Conservation (phyloP, 2,797 vertebrate species). For the Todus mexicanus region DNA sequence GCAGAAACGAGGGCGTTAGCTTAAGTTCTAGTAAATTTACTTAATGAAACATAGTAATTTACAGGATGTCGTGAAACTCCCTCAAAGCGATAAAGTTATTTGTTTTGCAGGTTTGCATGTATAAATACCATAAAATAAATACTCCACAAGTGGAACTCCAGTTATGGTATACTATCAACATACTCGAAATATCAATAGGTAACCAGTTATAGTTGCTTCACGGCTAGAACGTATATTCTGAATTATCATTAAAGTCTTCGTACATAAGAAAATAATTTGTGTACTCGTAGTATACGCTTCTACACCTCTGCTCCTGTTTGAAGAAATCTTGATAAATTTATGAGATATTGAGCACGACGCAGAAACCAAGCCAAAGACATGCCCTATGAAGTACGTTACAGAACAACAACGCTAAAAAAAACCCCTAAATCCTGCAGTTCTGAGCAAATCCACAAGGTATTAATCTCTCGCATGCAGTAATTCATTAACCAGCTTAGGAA, state of each 20-base stretch:
- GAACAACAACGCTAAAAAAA: too few species aligned
- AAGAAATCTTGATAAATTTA: background rate
- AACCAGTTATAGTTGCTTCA: background rate
- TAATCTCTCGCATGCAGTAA: background rate
- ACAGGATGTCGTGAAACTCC: background rate
- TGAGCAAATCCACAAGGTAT: background rate
- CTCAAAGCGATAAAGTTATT: background rate
- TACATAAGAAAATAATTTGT: background rate
- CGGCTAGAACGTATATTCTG: background rate
- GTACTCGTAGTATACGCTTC: background rate
- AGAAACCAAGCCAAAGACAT: background rate
- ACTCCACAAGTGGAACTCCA: background rate
- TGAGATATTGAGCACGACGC: background rate
- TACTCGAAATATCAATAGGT: background rate
- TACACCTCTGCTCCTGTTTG: background rate
- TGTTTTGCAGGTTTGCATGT: background rate
- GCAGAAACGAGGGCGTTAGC: background rate
- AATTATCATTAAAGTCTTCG: background rate
- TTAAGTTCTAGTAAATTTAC: background rate
- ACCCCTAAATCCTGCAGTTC: background rate
- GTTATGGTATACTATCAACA: background rate
- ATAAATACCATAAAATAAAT: background rate
- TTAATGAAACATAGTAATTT: background rate
- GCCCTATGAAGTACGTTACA: background rate
- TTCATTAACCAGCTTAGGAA: background rate